A percentile compares a stretch with the other conserved stretches of the same genome.
Conservation (phyloP, 2,888 invertebrate genomes). For the Cephus runcator region DNA sequence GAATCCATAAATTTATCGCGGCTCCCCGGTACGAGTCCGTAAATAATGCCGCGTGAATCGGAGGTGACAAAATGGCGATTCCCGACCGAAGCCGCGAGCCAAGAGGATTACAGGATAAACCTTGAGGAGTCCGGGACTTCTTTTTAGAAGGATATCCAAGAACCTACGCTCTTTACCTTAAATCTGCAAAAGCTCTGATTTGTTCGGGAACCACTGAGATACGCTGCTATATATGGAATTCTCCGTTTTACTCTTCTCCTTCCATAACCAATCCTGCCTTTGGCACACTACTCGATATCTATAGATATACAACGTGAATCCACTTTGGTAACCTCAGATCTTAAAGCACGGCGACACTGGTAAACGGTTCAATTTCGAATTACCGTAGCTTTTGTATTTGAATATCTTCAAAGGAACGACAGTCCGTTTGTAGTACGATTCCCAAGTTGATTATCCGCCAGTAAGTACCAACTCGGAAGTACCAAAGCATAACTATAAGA, state of each 20-base stretch:
- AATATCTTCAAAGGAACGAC: neutral
- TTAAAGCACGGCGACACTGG: neutral
- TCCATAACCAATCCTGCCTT: neutral
- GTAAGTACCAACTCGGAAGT: neutral
- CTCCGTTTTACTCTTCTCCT: neutral
- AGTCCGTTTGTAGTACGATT: neutral
- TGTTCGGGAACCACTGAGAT: neutral
- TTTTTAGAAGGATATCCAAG: neutral
- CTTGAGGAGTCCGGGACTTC: neutral
- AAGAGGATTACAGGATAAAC: neutral
- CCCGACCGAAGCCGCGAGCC: neutral
- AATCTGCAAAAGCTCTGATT: neutral
- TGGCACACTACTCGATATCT: neutral
- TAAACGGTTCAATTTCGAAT: neutral
- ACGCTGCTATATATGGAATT: neutral
- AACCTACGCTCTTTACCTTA: neutral
- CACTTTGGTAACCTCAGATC: neutral
- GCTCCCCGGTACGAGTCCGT: constrained; percentile 7
- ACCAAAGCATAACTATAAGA: neutral
- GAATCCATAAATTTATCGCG: constrained; percentile 44
- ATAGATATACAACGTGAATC: neutral
- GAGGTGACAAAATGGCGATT: constrained; percentile 17
- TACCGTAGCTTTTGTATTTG: neutral
- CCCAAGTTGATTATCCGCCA: neutral
- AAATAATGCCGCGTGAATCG: neutral